Conservation (phyloP, 2,888 invertebrate genomes). For the Fragum whitleyi region DNA sequence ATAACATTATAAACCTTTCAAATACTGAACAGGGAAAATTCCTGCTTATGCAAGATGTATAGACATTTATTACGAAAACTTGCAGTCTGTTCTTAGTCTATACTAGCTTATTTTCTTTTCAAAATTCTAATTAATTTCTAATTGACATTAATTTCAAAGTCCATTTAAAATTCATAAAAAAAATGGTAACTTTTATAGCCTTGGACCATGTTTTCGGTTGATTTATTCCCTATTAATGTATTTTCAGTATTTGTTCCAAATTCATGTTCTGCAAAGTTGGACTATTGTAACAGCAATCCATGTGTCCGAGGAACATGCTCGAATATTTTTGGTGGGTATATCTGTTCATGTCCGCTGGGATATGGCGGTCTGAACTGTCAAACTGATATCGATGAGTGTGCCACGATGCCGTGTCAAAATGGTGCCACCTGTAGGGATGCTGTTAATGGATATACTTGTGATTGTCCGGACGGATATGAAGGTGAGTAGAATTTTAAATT, state of each 20-base stretch:
- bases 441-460: slow-evolving; percentile 93
- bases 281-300: slow-evolving; percentile 60
- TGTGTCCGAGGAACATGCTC: slow-evolving; percentile 68
- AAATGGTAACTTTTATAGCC: no score
- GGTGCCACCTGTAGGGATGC: slow-evolving; percentile 80
- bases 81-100: no score
- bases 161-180: no score
- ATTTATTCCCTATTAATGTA: no score
- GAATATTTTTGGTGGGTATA: slow-evolving; percentile 41
- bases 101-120: no score
- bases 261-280: slow-evolving; percentile 45
- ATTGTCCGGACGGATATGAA: slow-evolving; percentile 93
- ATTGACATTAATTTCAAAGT: no score
- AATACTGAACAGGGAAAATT: no score
- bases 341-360: slow-evolving; percentile 70
- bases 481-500: slow-evolving; percentile 87
- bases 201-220: no score
- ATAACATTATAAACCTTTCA: neutral
- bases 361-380: slow-evolving; percentile 73
- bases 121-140: no score
- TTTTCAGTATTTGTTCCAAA: slow-evolving; percentile 67
- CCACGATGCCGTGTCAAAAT: slow-evolving; percentile 43
- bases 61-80: no score
- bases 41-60: no score
- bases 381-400: slow-evolving; percentile 86